These are phyloP conservation scores for Platycnemis pennipes DNA, from an alignment of 2,888 invertebrate genomes.

Conservation along the genomic window DNA sequence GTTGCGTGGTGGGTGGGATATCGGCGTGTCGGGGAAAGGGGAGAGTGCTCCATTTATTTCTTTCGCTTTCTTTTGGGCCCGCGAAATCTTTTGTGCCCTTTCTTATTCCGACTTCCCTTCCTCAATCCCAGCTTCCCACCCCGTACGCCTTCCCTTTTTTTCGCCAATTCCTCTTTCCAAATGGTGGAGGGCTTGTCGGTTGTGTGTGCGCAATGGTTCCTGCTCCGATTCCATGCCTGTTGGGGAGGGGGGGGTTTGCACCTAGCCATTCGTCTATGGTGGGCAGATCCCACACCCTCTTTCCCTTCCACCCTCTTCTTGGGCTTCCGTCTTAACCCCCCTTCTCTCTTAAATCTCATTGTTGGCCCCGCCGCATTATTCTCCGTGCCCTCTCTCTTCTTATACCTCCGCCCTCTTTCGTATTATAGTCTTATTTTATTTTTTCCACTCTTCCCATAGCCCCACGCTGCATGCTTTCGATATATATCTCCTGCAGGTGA, in stretches of 20 bases:
- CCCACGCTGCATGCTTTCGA: neutral
- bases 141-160: neutral
- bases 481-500: neutral
- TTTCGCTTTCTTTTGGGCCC: neutral
- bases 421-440: neutral
- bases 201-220: neutral
- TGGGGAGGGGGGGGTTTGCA: neutral
- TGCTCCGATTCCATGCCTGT: neutral
- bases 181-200: neutral
- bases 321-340: neutral
- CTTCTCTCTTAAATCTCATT: slow-evolving; percentile 7
- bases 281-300: neutral
- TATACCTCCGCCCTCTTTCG: neutral
- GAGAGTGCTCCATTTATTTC: neutral
- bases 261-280: neutral
- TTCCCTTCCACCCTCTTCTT: slow-evolving; percentile 29
- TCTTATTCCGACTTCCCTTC: neutral
- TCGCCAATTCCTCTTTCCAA: neutral
- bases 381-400: neutral
- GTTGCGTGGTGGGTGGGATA: slow-evolving; percentile 26
- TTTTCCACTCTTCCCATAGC: neutral
- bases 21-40: neutral
- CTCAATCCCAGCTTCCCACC: neutral
- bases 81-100: slow-evolving; percentile 54
- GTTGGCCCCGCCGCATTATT: slow-evolving; percentile 49